Conservation (phyloP, 2,888 invertebrate genomes). For the Alentia gelatinosa region DNA sequence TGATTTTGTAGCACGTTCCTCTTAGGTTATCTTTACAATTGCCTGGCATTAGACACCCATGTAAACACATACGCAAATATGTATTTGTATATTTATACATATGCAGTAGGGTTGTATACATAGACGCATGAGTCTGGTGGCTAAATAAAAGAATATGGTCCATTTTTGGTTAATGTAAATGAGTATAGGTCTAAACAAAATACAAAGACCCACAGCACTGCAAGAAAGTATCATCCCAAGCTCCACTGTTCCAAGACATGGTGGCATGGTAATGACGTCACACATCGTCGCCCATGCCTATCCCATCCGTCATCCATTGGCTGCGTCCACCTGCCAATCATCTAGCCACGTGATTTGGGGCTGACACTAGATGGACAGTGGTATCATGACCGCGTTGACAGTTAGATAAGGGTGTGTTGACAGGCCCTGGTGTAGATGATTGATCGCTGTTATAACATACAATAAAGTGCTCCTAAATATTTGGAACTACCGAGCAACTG, state of each 20-base stretch:
- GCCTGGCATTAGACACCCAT: too few species aligned
- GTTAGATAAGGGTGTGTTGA: background rate
- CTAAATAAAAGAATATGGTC: too few species aligned
- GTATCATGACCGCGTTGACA: background rate
- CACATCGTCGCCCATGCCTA: background rate
- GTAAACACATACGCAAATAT: too few species aligned
- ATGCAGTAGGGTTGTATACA: too few species aligned
- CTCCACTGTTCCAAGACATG: background rate
- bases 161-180: too few species aligned
- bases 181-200: too few species aligned
- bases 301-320: constrained; percentile 36
- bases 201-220: too few species aligned
- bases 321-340: constrained; percentile 13
- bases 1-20: too few species aligned
- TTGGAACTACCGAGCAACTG: background rate
- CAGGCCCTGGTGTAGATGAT: background rate
- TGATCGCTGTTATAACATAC: background rate
- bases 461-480: constrained; percentile 6
- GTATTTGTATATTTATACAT: too few species aligned
- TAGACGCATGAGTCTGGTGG: too few species aligned
- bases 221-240: too few species aligned
- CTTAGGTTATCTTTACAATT: too few species aligned
- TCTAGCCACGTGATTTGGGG: background rate
- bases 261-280: background rate
- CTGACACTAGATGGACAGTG: background rate